A percentile compares a stretch with the other conserved stretches of the same genome.
These are phyloP conservation scores for Drosophila tsacasi DNA, from an alignment of 1,140 invertebrate species.

Conservation along the genomic window DNA sequence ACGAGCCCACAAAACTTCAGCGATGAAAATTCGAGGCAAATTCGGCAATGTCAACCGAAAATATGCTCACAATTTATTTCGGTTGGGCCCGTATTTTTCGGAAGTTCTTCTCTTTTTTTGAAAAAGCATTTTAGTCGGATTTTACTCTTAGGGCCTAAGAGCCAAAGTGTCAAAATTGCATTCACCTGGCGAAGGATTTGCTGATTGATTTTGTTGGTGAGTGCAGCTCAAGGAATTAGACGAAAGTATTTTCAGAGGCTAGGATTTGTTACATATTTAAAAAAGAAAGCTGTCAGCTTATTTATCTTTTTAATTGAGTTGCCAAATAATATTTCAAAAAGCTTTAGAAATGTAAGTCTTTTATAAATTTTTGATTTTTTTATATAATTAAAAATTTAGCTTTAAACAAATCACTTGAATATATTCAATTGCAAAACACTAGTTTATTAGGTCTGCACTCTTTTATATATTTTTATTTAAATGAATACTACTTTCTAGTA, in stretches of 20 bases:
- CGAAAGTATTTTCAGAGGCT: background rate
- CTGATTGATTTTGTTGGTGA: slow-evolving; percentile 7
- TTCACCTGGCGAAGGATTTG: slow-evolving; percentile 7
- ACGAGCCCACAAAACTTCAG: slow-evolving; percentile 10
- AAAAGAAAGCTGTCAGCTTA: background rate
- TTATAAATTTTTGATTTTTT: background rate
- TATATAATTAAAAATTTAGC: too few relatives aligned
- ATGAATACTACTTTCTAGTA: background rate
- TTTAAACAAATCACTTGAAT: too few relatives aligned
- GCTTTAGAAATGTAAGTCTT: background rate
- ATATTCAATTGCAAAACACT: too few relatives aligned
- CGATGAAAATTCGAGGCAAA: slow-evolving; percentile 22
- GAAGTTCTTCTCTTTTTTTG: background rate
- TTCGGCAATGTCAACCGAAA: slow-evolving; percentile 29
- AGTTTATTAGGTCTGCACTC: too few relatives aligned
- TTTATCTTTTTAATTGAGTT: background rate
- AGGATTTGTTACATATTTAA: background rate
- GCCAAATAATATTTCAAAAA: background rate
- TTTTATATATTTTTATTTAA: background rate
- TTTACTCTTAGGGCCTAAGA: slow-evolving; percentile 1
- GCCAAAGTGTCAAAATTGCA: slow-evolving; percentile 18
- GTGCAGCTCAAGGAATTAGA: slow-evolving; percentile 1
- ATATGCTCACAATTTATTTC: slow-evolving; percentile 34
- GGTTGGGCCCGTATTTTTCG: slow-evolving; percentile 5
- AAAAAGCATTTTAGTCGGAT: slow-evolving; percentile 12